Conservation (phyloP, 1,140 invertebrate genomes). For the Anastrepha ludens region DNA sequence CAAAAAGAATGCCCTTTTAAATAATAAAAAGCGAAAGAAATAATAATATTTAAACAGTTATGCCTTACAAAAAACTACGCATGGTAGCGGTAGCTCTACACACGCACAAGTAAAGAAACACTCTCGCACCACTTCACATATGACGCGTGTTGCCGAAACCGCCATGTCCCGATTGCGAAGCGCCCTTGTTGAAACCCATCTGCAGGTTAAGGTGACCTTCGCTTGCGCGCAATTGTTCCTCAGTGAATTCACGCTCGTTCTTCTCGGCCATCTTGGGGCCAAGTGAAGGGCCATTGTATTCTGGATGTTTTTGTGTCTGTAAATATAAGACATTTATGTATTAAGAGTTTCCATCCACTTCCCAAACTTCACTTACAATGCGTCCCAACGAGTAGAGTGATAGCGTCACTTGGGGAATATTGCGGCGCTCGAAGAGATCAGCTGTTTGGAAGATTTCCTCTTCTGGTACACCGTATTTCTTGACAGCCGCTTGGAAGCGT, state of each 20-base stretch:
- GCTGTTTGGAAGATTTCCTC: slow-evolving; percentile 99
- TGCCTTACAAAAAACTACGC: slow-evolving; percentile 6
- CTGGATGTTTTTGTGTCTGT: slow-evolving; percentile 94
- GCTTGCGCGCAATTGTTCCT: slow-evolving; percentile 93
- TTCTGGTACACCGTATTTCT: slow-evolving; percentile 95
- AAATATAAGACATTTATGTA: not conserved
- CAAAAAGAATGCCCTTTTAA: slow-evolving; percentile 44
- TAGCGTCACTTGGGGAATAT: slow-evolving; percentile 96
- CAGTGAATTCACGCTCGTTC: slow-evolving; percentile 93
- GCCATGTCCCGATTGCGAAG: slow-evolving; percentile 88
- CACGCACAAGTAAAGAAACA: slow-evolving; percentile 30
- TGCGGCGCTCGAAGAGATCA: slow-evolving; percentile 96
- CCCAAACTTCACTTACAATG: slow-evolving; percentile 83
- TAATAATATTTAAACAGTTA: not conserved
- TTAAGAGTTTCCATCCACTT: not conserved
- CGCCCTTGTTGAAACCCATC: slow-evolving; percentile 97
- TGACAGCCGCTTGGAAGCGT: slow-evolving; percentile 94
- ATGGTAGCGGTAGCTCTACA: not conserved
- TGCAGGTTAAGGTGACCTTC: slow-evolving; percentile 95
- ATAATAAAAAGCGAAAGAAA: not conserved
- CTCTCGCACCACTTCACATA: slow-evolving; percentile 81
- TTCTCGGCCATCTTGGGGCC: slow-evolving; percentile 97
- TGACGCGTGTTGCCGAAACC: slow-evolving; percentile 96
- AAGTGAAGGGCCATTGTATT: slow-evolving; percentile 90
- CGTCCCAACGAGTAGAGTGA: slow-evolving; percentile 91